Conservation (phyloP, 30 jellyfish, hydroid and myxozoan genomes). For the Calvadosia cruxmelitensis region DNA sequence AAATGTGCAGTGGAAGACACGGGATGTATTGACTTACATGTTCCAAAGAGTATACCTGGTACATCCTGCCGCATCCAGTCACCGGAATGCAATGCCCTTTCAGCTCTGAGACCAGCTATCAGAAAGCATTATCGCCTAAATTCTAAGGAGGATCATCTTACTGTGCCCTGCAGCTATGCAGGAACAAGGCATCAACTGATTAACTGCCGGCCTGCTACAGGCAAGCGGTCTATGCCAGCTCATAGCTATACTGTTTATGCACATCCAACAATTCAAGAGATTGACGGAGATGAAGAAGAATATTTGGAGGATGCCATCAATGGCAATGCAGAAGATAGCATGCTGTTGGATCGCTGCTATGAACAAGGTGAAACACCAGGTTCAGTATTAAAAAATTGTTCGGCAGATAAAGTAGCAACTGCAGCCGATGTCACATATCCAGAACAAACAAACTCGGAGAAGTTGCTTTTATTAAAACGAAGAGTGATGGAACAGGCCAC, state of each 20-base stretch:
- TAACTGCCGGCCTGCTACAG: constrained; percentile 33
- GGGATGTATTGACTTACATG: no score
- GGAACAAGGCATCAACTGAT: constrained; percentile 38
- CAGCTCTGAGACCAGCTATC: constrained; percentile 24
- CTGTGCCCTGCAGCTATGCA: constrained; percentile 15
- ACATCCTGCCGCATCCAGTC: not conserved
- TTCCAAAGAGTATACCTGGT: no score
- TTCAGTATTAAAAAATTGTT: not conserved
- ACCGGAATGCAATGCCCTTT: constrained; percentile 1
- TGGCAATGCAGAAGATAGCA: constrained; percentile 16
- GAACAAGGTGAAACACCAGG: constrained; percentile 11
- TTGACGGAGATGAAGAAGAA: constrained; percentile 66
- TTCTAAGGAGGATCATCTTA: constrained; percentile 42
- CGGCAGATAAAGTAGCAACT: not conserved
- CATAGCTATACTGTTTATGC: constrained; percentile 44
- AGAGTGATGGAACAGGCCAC: constrained; percentile 91
- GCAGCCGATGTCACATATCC: constrained; percentile 24
- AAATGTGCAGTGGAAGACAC: not conserved
- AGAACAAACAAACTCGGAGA: constrained; percentile 63
- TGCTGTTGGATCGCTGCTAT: constrained; percentile 10
- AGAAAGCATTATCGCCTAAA: constrained; percentile 24
- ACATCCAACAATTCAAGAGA: constrained; percentile 74
- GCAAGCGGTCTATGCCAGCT: constrained; percentile 42
- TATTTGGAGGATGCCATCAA: constrained; percentile 32
- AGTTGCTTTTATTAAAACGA: constrained; percentile 57